Conservation (phyloP, 2,888 invertebrate genomes). For the Leptarthrus brevirostris region DNA sequence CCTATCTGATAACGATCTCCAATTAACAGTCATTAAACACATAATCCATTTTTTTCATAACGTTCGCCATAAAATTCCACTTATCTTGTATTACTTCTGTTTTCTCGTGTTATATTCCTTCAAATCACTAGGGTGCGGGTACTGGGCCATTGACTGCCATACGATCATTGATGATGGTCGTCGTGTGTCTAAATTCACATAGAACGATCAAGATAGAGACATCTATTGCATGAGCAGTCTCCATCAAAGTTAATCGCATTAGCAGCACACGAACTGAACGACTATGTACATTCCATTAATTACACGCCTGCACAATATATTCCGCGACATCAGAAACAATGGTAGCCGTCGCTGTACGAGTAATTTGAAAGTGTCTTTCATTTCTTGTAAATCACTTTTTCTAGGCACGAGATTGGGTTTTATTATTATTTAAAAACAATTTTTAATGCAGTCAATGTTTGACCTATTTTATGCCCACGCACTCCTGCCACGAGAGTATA, state of each 20-base stretch:
- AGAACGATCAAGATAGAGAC: constrained; percentile 16
- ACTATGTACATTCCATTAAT: neutral
- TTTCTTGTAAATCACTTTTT: neutral
- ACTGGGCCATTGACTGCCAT: no score
- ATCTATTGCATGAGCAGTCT: constrained; percentile 8
- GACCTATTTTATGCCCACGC: constrained; percentile 24
- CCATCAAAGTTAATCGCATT: constrained; percentile 19
- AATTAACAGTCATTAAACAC: constrained; percentile 27
- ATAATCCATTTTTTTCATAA: constrained; percentile 23
- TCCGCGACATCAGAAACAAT: constrained; percentile 1
- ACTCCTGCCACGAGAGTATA: neutral
- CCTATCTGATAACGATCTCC: constrained; percentile 21
- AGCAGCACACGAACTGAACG: constrained; percentile 21
- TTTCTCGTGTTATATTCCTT: constrained; percentile 6
- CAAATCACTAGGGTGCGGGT: neutral
- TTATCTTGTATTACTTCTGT: constrained; percentile 15
- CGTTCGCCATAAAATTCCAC: constrained; percentile 20
- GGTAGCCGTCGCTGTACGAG: neutral
- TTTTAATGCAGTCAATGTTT: neutral
- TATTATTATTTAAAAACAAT: neutral
- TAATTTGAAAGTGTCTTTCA: constrained; percentile 22
- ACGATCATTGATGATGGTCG: neutral
- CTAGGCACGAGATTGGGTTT: neutral
- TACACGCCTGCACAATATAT: neutral
- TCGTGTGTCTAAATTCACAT: constrained; percentile 10